These are phyloP conservation scores for Bolinopsis microptera DNA, from an alignment of 37 sponge, comb jelly and placozoan species.

Conservation along the genomic window DNA sequence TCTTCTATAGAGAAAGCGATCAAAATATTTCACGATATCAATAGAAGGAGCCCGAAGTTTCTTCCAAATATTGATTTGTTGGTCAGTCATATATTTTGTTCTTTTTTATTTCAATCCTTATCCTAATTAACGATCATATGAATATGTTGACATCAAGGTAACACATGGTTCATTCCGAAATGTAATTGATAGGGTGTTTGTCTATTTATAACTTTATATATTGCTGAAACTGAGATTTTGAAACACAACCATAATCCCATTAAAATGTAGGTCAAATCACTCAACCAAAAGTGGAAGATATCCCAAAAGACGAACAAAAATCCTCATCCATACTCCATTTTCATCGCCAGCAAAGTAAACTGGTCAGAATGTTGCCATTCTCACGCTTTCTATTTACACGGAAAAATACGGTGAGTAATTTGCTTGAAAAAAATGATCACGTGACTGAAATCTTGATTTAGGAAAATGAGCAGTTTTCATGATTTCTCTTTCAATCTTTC, in stretches of 20 bases:
- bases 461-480: too few relatives aligned
- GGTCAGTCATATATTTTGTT: neutral
- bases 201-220: too few relatives aligned
- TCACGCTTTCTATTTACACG: neutral
- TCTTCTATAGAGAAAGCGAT: neutral
- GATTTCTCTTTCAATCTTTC: too few relatives aligned
- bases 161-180: too few relatives aligned
- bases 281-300: neutral
- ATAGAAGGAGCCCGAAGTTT: neutral
- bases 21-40: neutral
- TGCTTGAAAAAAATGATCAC: too few relatives aligned
- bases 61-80: conserved; percentile 4
- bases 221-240: too few relatives aligned
- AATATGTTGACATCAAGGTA: too few relatives aligned
- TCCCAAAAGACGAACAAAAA: neutral
- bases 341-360: neutral
- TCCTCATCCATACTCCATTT: neutral
- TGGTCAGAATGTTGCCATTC: neutral
- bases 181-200: too few relatives aligned
- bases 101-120: too few relatives aligned
- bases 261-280: neutral
- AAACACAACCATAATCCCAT: neutral
- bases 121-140: too few relatives aligned
- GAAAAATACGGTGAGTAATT: neutral
- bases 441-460: too few relatives aligned